A percentile compares a stretch with the other conserved stretches of the same genome.
Evolutionary conservation across 2,888 invertebrate genomes (phyloP).

Genomic region (Cremastinae sp.): DNA sequence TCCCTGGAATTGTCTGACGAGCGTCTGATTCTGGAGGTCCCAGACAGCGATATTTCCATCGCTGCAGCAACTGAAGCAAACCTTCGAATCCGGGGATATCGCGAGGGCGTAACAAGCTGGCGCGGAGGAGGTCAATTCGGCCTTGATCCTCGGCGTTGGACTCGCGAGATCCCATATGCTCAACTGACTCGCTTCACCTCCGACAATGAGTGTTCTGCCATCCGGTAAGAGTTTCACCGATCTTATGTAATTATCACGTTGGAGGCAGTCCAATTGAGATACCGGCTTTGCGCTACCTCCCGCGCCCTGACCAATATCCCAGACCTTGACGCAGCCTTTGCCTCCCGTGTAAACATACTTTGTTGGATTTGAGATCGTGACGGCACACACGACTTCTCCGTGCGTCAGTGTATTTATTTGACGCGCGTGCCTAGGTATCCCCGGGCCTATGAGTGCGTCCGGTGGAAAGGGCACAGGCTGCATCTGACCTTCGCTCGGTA

Average conservation of each 20-base stretch:
- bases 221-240: slow-evolving; percentile 96
- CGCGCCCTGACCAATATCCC: slow-evolving; percentile 96
- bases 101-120: slow-evolving; percentile 99
- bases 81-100: slow-evolving; percentile 96
- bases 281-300: slow-evolving; percentile 91
- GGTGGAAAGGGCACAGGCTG: slow-evolving; percentile 97
- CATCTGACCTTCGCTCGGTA: slow-evolving; percentile 93
- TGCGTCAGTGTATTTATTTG: slow-evolving; percentile 96
- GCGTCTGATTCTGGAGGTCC: slow-evolving; percentile 96
- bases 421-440: slow-evolving; percentile 95
- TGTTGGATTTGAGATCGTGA: slow-evolving; percentile 97
- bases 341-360: slow-evolving; percentile 97
- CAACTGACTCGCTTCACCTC: slow-evolving; percentile 96
- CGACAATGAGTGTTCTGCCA: slow-evolving; percentile 95
- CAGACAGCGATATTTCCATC: slow-evolving; percentile 98
- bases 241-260: slow-evolving; percentile 97
- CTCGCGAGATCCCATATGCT: slow-evolving; percentile 98
- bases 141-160: slow-evolving; percentile 94
- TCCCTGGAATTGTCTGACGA: slow-evolving; percentile 94
- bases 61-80: slow-evolving; percentile 98
- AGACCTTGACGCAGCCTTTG: slow-evolving; percentile 98
- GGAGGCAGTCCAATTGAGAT: slow-evolving; percentile 95
- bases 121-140: slow-evolving; percentile 95
- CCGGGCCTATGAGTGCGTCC: slow-evolving; percentile 95
- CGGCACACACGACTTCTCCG: slow-evolving; percentile 98